Evolutionary conservation across 2,113 vertebrate genomes (phyloP).

Genomic region (Pygoscelis adeliae): DNA sequence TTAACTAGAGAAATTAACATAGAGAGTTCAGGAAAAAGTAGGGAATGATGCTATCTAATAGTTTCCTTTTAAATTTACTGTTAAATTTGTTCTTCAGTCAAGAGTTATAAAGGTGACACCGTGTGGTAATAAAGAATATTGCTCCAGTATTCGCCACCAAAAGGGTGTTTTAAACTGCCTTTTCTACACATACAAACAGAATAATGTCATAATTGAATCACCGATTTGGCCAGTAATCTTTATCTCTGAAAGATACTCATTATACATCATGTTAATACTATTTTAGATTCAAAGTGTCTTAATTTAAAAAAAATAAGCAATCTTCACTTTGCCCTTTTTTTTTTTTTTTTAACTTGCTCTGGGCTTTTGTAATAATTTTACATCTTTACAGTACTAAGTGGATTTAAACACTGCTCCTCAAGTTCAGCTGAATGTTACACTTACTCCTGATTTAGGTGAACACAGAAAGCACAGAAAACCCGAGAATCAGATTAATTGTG

Average conservation of each 20-base stretch:
- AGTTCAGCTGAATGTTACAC: not conserved
- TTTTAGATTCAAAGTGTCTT: not conserved
- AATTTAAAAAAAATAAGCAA: not conserved
- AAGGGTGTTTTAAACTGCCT: not conserved
- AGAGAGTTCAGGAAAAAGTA: not conserved
- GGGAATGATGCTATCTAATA: not conserved
- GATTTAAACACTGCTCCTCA: not conserved
- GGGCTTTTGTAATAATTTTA: not conserved
- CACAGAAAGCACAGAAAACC: not conserved
- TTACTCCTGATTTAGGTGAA: not conserved
- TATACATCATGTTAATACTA: not conserved
- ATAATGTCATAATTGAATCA: not conserved
- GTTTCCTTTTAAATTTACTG: not conserved
- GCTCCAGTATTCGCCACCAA: not conserved
- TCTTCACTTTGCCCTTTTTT: not conserved
- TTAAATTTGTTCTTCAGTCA: not conserved
- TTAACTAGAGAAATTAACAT: not conserved
- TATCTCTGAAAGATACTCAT: not conserved
- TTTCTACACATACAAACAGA: not conserved
- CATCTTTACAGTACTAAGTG: not conserved
- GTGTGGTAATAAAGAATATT: constrained; percentile 31
- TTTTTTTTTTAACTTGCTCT: not conserved
- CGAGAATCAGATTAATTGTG: not conserved
- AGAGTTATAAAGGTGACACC: constrained; percentile 57
- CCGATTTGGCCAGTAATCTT: not conserved